Conservation (phyloP, 2,888 invertebrate genomes). For the Drosophila helvetica region DNA sequence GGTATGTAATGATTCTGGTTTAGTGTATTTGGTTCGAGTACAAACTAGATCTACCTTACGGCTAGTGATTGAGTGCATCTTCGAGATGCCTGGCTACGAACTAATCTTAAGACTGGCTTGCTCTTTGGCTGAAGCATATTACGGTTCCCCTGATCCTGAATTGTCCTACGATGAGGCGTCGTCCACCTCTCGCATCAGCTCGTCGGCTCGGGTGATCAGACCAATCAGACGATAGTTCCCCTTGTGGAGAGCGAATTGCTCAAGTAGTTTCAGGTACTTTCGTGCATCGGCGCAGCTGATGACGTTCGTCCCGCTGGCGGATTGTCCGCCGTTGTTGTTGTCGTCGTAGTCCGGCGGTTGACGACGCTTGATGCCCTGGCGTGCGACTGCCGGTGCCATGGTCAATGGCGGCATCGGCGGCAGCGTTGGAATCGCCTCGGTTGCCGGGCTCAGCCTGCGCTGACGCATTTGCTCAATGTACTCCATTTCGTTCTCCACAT, state of each 20-base stretch:
- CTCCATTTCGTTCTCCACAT: conserved; percentile 66
- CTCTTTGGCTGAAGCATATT: conserved; percentile 41
- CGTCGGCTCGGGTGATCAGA: conserved; percentile 80
- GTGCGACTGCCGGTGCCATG: conserved; percentile 48
- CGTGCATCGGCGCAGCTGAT: conserved; percentile 78
- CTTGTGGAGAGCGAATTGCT: conserved; percentile 80
- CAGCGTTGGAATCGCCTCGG: conserved; percentile 16
- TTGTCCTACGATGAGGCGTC: conserved; percentile 59
- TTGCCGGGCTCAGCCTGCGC: conserved; percentile 36
- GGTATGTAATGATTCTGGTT: conserved; percentile 15
- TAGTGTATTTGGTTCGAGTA: conserved; percentile 60
- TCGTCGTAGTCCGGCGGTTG: conserved; percentile 46
- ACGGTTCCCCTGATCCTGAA: neutral
- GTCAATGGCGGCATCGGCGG: conserved; percentile 55
- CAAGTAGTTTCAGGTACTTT: conserved; percentile 80
- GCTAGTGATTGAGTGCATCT: conserved; percentile 70
- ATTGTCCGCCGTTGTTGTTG: conserved; percentile 50
- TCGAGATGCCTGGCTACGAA: conserved; percentile 55
- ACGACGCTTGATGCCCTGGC: conserved; percentile 38
- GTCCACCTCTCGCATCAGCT: conserved; percentile 78
- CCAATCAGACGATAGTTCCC: conserved; percentile 82
- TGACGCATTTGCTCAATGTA: conserved; percentile 68
- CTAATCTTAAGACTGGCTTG: conserved; percentile 22
- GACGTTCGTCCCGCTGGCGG: conserved; percentile 17
- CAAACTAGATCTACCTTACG: conserved; percentile 46